phyloP scores from a whole-genome alignment of 2,113 vertebrate species.

The Centrocercus urophasianus region DNA sequence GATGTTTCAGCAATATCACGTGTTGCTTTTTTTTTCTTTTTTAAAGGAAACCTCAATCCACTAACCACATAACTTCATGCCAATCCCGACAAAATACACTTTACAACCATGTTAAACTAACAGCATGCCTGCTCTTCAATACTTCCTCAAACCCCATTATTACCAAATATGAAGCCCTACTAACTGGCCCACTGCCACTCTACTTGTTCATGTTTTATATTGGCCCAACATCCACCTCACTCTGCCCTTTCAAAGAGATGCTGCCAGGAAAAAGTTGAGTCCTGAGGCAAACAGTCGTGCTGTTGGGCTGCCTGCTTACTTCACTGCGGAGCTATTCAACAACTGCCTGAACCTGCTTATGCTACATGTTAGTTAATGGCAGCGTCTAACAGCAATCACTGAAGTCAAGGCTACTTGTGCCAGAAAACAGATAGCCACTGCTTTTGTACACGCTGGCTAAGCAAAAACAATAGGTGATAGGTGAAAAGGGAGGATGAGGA shows the following conservation, averaged over 20 bases:
- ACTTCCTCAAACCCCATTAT: not conserved
- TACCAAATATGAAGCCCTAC: not conserved
- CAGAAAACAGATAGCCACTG: not conserved
- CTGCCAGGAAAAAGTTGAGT: not conserved
- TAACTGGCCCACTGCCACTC: not conserved
- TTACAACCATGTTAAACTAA: not conserved
- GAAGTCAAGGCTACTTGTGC: not conserved
- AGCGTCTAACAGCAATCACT: not conserved
- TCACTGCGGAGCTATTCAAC: not conserved
- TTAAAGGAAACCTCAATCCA: conserved; percentile 41
- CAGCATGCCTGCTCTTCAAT: not conserved
- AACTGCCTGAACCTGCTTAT: not conserved
- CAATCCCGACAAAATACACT: not conserved
- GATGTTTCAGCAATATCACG: not conserved
- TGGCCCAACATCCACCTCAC: not conserved
- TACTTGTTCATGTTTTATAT: not conserved
- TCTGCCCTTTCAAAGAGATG: not conserved
- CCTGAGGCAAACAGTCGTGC: not conserved
- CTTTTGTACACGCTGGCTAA: not conserved
- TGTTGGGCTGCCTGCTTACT: not conserved
- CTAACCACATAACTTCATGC: conserved; percentile 41
- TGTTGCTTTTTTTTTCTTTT: not conserved
- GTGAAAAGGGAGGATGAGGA: not conserved
- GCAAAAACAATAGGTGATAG: not conserved
- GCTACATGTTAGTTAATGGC: not conserved